Evolutionary conservation across 2,797 vertebrate genomes (phyloP), one percentile per base, ranked within the genome.

Genomic region (Chrosomus eos): DNA sequence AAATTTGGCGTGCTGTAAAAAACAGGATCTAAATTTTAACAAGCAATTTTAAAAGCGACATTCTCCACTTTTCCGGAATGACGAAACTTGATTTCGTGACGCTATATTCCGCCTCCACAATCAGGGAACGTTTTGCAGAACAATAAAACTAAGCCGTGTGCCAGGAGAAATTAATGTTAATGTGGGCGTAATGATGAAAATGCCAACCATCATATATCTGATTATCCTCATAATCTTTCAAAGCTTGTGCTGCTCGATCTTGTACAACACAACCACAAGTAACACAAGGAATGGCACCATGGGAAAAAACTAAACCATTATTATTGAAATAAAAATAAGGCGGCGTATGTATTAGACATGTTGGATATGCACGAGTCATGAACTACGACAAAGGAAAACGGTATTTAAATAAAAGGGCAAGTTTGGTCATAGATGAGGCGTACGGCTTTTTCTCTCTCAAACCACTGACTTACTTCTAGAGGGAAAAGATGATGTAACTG

Each of bases 361-460:
- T 53, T 48, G 33, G 70, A 78, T 48, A 66, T 64, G 58, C 60
- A 76, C 26, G 48, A 80, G 75, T 79, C 51, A 66, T 68, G 64
- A 31, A 53, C 64, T 9, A 19, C 3, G 43, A 11, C 33, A 21
- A 28, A 40, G 19, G 38, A 31, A 67, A 72, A 72, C 16, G 38
- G 8, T 33, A 21, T 76, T 33, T 5, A 21, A 76, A 82, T 68
- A 10, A 78, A 78, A n/a, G 55, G 48, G 38, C 68, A 70, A 58
- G 67, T 60, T 78, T 19, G 73, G 81, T 76, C 60, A 31, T 7
- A 28, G 21, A n/a, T n/a, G n/a, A n/a, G n/a, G n/a, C n/a, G n/a
- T n/a, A n/a, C n/a, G n/a, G n/a, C n/a, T n/a, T n/a, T 58, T 55
- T 1, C 21, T 60, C 55, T 26, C 55, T 11, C 3, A 11, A n/a